Percentiles rank a stretch among this genome's conserved stretches.
phyloP scores from a whole-genome alignment of 2,888 invertebrate genomes.

The Brachypterus glaber region DNA sequence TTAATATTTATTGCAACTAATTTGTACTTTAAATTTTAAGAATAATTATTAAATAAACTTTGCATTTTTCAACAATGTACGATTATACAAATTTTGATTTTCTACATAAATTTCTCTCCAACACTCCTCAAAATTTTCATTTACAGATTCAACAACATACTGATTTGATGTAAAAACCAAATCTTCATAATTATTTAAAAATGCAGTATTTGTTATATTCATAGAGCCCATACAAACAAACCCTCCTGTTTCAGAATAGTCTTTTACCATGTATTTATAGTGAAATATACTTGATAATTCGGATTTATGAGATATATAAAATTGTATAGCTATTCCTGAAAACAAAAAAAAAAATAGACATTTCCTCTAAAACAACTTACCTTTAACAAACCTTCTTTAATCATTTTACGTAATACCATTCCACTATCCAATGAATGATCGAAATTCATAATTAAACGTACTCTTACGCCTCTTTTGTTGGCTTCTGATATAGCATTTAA shows the following conservation, averaged over 20 bases:
- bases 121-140: conserved; percentile 28
- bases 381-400: conserved; percentile 21
- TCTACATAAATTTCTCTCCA: conserved; percentile 24
- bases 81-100: conserved; percentile 24
- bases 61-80: too few species aligned
- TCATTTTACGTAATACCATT: conserved; percentile 20
- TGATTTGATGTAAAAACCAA: conserved; percentile 29
- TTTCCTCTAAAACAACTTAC: background rate
- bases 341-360: conserved; percentile 10
- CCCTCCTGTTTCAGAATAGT: conserved; percentile 24
- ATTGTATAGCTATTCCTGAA: conserved; percentile 26
- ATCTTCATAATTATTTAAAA: conserved; percentile 33
- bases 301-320: conserved; percentile 24
- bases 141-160: conserved; percentile 23
- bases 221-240: conserved; percentile 32
- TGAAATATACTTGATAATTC: conserved; percentile 32
- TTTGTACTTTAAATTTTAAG: too few species aligned
- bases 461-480: conserved; percentile 26
- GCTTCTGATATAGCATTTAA: conserved; percentile 25
- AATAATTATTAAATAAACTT: too few species aligned
- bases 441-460: conserved; percentile 31
- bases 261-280: conserved; percentile 35
- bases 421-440: conserved; percentile 17
- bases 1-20: too few species aligned
- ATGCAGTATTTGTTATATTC: conserved; percentile 28